These are phyloP conservation scores for Xyrichtys novacula DNA, from an alignment of 2,797 vertebrate genomes.

Conservation along the genomic window DNA sequence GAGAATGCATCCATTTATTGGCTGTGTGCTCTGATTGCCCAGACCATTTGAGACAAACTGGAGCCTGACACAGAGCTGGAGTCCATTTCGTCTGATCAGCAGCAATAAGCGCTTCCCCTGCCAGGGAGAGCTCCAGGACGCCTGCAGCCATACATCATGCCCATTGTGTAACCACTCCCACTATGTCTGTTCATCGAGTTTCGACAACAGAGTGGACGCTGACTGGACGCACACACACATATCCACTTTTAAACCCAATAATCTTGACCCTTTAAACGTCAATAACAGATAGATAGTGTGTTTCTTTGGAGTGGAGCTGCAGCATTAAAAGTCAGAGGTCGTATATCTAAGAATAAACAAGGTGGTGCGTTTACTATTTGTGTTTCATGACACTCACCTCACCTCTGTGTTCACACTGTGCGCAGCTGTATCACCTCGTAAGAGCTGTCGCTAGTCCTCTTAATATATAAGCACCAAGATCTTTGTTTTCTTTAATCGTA, in stretches of 20 bases:
- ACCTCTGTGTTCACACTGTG: constrained; percentile 33
- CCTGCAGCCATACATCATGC: constrained; percentile 59
- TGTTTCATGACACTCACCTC: constrained; percentile 14
- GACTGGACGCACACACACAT: too few species aligned
- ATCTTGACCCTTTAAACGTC: constrained; percentile 10
- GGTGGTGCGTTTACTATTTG: constrained; percentile 6
- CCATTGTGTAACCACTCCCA: constrained; percentile 55
- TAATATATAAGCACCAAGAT: too few species aligned
- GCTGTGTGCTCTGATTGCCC: constrained; percentile 78
- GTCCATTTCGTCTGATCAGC: constrained; percentile 81
- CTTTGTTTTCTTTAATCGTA: too few species aligned
- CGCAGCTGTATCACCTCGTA: constrained; percentile 39
- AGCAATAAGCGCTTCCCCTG: constrained; percentile 74
- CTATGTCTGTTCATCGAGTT: constrained; percentile 43
- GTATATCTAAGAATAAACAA: not conserved
- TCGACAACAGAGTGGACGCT: constrained; percentile 18
- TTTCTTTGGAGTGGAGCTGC: not conserved
- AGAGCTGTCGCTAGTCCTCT: too few species aligned
- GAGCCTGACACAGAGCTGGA: constrained; percentile 80
- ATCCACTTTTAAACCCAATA: too few species aligned
- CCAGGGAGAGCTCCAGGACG: constrained; percentile 61
- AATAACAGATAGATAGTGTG: not conserved
- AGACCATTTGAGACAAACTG: constrained; percentile 82
- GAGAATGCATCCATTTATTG: constrained; percentile 83
- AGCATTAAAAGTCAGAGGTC: constrained; percentile 3